Percentiles rank a stretch among this genome's conserved stretches.
Evolutionary conservation across 2,888 invertebrate genomes (phyloP).

Genomic region (Diloba caeruleocephala): DNA sequence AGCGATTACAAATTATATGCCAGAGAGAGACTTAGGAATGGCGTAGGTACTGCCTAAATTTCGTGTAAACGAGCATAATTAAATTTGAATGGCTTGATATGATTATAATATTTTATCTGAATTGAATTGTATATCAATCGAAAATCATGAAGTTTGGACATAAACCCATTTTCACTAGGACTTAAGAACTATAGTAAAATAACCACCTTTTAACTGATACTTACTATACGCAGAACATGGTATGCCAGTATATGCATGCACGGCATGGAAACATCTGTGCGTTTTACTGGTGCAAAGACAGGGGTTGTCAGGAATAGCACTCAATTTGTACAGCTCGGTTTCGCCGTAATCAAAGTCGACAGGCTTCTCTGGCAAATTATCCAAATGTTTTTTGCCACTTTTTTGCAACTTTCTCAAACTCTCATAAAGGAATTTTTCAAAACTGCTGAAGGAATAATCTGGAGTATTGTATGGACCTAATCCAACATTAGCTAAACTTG

Average conservation of each 20-base stretch:
- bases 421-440: slow-evolving; percentile 96
- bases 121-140: too few relatives aligned
- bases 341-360: slow-evolving; percentile 87
- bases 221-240: slow-evolving; percentile 96
- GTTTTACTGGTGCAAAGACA: slow-evolving; percentile 95
- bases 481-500: slow-evolving; percentile 91
- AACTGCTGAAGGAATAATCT: slow-evolving; percentile 92
- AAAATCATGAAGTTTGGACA: too few relatives aligned
- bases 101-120: too few relatives aligned
- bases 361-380: slow-evolving; percentile 89
- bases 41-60: too few relatives aligned
- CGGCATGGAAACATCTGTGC: slow-evolving; percentile 96
- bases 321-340: slow-evolving; percentile 90
- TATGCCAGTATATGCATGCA: slow-evolving; percentile 96
- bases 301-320: slow-evolving; percentile 92
- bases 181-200: too few relatives aligned
- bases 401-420: slow-evolving; percentile 94
- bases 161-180: too few relatives aligned
- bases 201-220: too few relatives aligned
- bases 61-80: too few relatives aligned
- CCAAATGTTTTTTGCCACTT: slow-evolving; percentile 90
- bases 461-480: slow-evolving; percentile 90
- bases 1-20: too few relatives aligned
- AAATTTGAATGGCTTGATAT: too few relatives aligned
- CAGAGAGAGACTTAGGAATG: too few relatives aligned